Conservation (phyloP, 1,140 invertebrate species). For the Drosophila tropicalis region DNA sequence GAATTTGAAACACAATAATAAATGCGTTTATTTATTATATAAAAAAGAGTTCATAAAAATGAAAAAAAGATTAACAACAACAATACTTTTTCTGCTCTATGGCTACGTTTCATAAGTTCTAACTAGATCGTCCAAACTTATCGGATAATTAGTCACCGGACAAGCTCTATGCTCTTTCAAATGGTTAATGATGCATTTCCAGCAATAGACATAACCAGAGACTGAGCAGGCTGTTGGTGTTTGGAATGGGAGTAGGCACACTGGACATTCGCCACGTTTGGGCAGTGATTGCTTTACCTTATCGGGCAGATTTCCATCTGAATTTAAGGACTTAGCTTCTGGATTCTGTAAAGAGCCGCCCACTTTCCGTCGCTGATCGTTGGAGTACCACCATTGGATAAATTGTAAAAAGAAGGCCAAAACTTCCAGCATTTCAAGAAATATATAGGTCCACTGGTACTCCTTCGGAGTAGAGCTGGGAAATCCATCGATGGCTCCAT, state of each 20-base stretch:
- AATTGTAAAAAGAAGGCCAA: slow-evolving; percentile 80
- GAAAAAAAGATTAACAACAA: slow-evolving; percentile 16
- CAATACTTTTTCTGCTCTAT: slow-evolving; percentile 7
- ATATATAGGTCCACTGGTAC: slow-evolving; percentile 70
- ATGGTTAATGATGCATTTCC: slow-evolving; percentile 76
- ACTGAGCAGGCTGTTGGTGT: slow-evolving; percentile 76
- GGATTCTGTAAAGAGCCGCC: slow-evolving; percentile 69
- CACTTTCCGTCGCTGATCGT: slow-evolving; percentile 71
- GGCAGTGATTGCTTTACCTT: slow-evolving; percentile 34
- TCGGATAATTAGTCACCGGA: slow-evolving; percentile 71
- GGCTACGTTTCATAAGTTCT: slow-evolving; percentile 73
- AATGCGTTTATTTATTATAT: slow-evolving; percentile 13
- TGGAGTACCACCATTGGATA: slow-evolving; percentile 81
- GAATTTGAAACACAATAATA: slow-evolving; percentile 6
- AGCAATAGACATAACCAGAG: slow-evolving; percentile 79
- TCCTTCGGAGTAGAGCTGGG: no score
- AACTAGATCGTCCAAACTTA: slow-evolving; percentile 73
- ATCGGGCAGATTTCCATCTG: slow-evolving; percentile 5
- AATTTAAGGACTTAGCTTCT: slow-evolving; percentile 29
- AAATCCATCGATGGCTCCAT: no score
- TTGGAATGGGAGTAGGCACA: slow-evolving; percentile 64
- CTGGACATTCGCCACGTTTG: slow-evolving; percentile 63
- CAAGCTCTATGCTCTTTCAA: slow-evolving; percentile 66
- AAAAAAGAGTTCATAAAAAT: slow-evolving; percentile 9
- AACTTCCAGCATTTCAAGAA: slow-evolving; percentile 74